Evolutionary conservation across 2,888 invertebrate species (phyloP), one percentile per base, ranked within the genome.

Genomic region (Pelosia muscerda): DNA sequence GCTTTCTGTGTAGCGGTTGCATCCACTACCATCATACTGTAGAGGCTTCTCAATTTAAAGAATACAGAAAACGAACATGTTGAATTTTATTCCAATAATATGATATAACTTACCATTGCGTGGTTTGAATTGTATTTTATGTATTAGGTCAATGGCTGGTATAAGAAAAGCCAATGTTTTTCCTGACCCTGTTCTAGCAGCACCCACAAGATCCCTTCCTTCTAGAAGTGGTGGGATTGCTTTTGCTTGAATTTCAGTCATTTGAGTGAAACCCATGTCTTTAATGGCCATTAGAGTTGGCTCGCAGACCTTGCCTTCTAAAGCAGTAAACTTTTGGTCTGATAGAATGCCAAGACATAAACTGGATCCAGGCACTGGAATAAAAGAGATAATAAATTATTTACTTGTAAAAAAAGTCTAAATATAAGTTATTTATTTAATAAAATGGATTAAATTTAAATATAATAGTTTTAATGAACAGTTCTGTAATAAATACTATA

Each of bases 121-220:
- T 0, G 98, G 98, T 96, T 98, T 98, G 86, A 99, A 99, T 83
- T 97, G 97, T 65, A 98, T 90, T 88, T 98, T 99, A 86, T 97
- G 96, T 73, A 99, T 97, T 49, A 99, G 95, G 88, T 99, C 99
- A 63, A 99, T 96, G n/a, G 98, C 98, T 2, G 99, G 99, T 82
- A 99, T 97, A 0, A 99, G 96, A 86, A 99, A 99, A 0, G 99
- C 99, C 66, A 99, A 89, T 0, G 99, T 99, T 93, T 99, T 99
- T 76, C 99, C 99, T 13, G 99, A 99, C 0, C 99, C 99, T 22
- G 99, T 99, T 91, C 98, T 97, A 0, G 99, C 99, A 49, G 98
- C 97, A 57, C 98, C 99, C 53, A 99, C 97, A 63, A 99, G 92
- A 95, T 99, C 99, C 76, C 98, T 95, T 0, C 99, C 99, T 92